phyloP scores from a whole-genome alignment of 2,888 invertebrate species.

The Protophormia terraenovae region DNA sequence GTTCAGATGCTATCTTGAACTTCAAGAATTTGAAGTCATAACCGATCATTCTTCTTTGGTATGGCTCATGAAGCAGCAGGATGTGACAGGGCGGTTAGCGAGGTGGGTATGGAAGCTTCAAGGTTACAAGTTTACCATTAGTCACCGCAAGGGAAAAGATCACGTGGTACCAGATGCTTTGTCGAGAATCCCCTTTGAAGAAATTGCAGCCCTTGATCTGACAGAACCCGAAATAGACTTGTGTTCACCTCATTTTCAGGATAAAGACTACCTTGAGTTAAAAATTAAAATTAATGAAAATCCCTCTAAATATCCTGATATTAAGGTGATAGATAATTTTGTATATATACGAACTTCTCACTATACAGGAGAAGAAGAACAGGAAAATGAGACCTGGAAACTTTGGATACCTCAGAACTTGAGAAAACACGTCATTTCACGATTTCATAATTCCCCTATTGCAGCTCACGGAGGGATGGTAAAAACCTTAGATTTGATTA shows the following conservation, averaged over 20 bases:
- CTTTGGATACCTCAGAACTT: conserved; percentile 12
- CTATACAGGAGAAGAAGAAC: neutral
- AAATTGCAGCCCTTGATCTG: neutral
- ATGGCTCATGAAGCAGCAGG: too few relatives aligned
- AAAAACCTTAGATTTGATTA: conserved; percentile 15
- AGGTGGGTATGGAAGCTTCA: too few relatives aligned
- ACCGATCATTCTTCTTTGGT: too few relatives aligned
- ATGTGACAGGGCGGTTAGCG: too few relatives aligned
- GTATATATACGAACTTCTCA: neutral
- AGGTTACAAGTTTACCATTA: neutral
- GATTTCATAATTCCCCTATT: neutral
- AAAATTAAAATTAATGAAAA: neutral
- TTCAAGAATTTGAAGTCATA: too few relatives aligned
- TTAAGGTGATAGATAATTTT: conserved; percentile 1
- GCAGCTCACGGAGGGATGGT: conserved; percentile 28
- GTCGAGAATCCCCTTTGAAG: neutral
- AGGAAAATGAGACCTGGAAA: conserved; percentile 6
- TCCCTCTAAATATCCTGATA: neutral
- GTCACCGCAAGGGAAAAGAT: neutral
- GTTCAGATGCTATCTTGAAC: too few relatives aligned
- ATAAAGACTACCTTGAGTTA: neutral
- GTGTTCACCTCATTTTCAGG: conserved; percentile 12
- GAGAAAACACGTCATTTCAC: neutral
- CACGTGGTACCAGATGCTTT: conserved; percentile 27
- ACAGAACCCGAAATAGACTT: conserved; percentile 29